A percentile compares a stretch with the other conserved stretches of the same genome.
phyloP scores from a whole-genome alignment of 2,797 vertebrate species.

The Anabacerthia variegaticeps region DNA sequence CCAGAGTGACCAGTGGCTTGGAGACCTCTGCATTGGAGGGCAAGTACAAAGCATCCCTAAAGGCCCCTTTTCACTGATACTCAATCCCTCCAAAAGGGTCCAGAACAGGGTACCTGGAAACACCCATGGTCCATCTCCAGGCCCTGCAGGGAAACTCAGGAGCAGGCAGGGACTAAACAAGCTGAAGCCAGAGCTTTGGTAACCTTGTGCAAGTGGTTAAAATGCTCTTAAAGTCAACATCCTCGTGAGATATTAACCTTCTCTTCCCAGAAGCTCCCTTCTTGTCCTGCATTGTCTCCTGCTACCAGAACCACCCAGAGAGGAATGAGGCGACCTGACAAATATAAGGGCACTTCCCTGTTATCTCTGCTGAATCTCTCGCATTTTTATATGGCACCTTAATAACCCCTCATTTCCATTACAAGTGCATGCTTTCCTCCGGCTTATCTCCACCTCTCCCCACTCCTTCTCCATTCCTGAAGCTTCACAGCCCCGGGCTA shows the following conservation, averaged over 20 bases:
- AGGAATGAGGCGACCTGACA: slow-evolving; percentile 43
- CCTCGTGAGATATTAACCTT: not conserved
- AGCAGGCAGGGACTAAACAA: not conserved
- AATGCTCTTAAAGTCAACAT: slow-evolving; percentile 6
- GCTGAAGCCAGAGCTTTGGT: not conserved
- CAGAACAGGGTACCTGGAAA: not conserved
- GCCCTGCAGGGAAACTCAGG: not conserved
- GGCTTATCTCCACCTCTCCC: slow-evolving; percentile 46
- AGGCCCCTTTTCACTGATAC: not conserved
- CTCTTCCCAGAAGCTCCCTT: slow-evolving; percentile 33
- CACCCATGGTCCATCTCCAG: not conserved
- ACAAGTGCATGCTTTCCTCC: slow-evolving; percentile 70
- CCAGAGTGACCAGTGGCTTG: not conserved
- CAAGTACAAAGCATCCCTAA: not conserved
- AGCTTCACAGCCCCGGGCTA: slow-evolving; percentile 3
- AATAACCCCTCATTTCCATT: slow-evolving; percentile 77
- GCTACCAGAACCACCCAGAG: slow-evolving; percentile 47
- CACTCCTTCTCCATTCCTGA: slow-evolving; percentile 53
- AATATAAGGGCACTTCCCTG: not conserved
- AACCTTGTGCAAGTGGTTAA: not conserved
- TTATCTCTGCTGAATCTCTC: slow-evolving; percentile 51
- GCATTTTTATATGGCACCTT: slow-evolving; percentile 76
- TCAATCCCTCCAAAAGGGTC: fast-evolving
- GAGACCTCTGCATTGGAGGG: not conserved
- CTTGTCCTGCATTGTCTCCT: not conserved